These are phyloP conservation scores for Synanthedon myopaeformis DNA, from an alignment of 2,888 invertebrate species.

Conservation along the genomic window DNA sequence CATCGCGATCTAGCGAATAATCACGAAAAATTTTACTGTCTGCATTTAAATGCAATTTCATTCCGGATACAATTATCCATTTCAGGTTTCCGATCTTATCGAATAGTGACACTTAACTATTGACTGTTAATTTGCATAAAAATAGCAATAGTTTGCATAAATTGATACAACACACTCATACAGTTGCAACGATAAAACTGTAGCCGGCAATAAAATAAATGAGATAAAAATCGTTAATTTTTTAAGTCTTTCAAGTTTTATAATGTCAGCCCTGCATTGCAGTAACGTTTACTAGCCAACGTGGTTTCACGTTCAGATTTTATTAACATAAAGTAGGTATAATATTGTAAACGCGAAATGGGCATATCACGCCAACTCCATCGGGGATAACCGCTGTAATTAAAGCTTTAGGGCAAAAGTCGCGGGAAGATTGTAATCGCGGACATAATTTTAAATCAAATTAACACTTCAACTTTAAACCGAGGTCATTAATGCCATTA, in stretches of 20 bases:
- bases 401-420: conserved; percentile 62
- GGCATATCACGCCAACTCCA: conserved; percentile 41
- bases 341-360: conserved; percentile 23
- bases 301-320: conserved; percentile 26
- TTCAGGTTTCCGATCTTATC: background rate
- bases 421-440: conserved; percentile 61
- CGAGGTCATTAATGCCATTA: conserved; percentile 68
- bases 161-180: conserved; percentile 26
- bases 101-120: background rate
- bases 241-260: conserved; percentile 27
- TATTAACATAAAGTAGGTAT: conserved; percentile 19
- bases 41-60: too few relatives aligned
- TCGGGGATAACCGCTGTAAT: conserved; percentile 52
- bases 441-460: conserved; percentile 69
- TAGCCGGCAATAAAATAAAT: conserved; percentile 24
- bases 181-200: conserved; percentile 22
- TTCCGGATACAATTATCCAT: conserved; percentile 13
- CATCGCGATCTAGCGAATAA: too few relatives aligned
- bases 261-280: conserved; percentile 39
- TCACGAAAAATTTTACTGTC: too few relatives aligned
- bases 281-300: conserved; percentile 25
- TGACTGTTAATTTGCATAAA: conserved; percentile 14
- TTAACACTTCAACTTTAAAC: conserved; percentile 70
- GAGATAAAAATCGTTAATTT: conserved; percentile 33
- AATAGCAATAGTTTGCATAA: conserved; percentile 30